Evolutionary conservation across 2,113 vertebrate species (phyloP).

Genomic region (Heterotilapia buettikoferi): DNA sequence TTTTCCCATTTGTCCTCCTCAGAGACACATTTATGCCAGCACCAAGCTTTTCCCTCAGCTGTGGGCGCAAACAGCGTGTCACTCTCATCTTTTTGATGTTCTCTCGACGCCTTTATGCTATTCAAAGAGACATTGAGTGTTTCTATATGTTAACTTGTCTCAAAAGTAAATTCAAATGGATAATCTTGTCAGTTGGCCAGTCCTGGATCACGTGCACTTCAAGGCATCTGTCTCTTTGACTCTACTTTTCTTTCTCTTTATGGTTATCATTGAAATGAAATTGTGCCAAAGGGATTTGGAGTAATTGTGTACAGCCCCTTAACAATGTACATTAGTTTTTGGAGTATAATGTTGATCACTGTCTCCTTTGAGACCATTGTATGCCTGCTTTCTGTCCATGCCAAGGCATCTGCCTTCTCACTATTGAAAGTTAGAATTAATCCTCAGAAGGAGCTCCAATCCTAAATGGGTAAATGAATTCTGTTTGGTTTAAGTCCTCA

Average conservation of each 20-base stretch:
- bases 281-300: constrained; percentile 14
- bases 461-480: constrained; percentile 6
- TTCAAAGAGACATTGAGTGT: constrained; percentile 16
- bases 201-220: constrained; percentile 46
- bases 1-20: constrained; percentile 26
- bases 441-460: constrained; percentile 6
- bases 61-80: constrained; percentile 47
- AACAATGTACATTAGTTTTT: constrained; percentile 19
- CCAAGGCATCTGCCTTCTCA: constrained; percentile 21
- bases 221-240: constrained; percentile 1
- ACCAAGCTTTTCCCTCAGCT: constrained; percentile 32
- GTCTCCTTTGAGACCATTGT: constrained; percentile 20
- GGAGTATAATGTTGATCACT: constrained; percentile 10
- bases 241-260: constrained; percentile 1
- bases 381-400: constrained; percentile 10
- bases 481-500: constrained; percentile 3
- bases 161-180: constrained; percentile 65
- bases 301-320: constrained; percentile 6
- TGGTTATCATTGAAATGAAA: constrained; percentile 15
- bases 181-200: constrained; percentile 70
- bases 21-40: background rate
- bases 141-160: constrained; percentile 40
- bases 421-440: constrained; percentile 18
- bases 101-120: constrained; percentile 52
- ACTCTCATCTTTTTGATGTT: constrained; percentile 53